Conservation (phyloP, 1,140 invertebrate genomes). For the Zaprionus davidi region DNA sequence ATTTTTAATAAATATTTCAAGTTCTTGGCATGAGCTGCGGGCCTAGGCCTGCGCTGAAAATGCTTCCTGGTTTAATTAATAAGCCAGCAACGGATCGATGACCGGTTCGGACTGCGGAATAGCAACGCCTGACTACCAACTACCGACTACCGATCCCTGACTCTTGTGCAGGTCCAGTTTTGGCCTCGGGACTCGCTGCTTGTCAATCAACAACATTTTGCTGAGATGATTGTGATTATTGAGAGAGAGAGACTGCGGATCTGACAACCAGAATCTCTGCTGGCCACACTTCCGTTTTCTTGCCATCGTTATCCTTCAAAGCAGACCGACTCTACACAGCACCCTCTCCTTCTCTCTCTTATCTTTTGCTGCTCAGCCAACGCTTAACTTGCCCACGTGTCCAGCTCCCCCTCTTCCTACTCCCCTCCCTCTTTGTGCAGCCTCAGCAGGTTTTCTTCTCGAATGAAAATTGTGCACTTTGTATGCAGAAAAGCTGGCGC, state of each 20-base stretch:
- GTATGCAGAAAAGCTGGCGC: conserved; percentile 79
- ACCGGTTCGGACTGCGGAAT: conserved; percentile 13
- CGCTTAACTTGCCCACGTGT: conserved; percentile 71
- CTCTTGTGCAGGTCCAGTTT: background rate
- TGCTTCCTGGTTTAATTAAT: conserved; percentile 80
- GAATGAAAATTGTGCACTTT: conserved; percentile 80
- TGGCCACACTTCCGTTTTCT: conserved; percentile 71
- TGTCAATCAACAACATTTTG: conserved; percentile 75
- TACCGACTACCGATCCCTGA: background rate
- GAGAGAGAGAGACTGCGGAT: conserved; percentile 31
- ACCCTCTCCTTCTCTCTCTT: conserved; percentile 41
- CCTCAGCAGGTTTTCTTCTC: conserved; percentile 68
- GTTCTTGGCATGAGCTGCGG: conserved; percentile 64
- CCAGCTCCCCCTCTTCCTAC: conserved; percentile 3
- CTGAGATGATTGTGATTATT: conserved; percentile 69
- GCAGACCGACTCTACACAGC: background rate
- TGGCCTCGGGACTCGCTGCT: conserved; percentile 43
- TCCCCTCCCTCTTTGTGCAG: conserved; percentile 1
- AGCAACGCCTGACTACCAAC: background rate
- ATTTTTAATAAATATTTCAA: conserved; percentile 82
- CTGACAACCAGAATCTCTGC: conserved; percentile 24
- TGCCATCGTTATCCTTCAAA: conserved; percentile 36
- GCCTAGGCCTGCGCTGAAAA: conserved; percentile 39
- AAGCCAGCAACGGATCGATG: conserved; percentile 40
- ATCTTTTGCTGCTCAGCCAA: conserved; percentile 71